These are phyloP conservation scores for Hemibates koningsi DNA, from an alignment of 2,113 vertebrate genomes.

Conservation along the genomic window DNA sequence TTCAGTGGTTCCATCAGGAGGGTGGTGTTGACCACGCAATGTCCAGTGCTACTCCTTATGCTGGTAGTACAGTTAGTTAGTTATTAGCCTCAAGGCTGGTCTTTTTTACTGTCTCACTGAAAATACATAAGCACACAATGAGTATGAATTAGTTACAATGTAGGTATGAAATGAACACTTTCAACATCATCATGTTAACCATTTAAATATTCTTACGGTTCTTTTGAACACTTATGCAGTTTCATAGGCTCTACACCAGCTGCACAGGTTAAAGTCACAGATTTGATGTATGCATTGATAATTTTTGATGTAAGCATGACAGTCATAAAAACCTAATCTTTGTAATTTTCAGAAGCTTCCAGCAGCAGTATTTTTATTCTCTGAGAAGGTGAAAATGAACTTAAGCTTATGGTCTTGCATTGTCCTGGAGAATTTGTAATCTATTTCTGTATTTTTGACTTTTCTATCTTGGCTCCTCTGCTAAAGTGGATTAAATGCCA, in stretches of 20 bases:
- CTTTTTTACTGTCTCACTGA: background rate
- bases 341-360: background rate
- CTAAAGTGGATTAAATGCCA: background rate
- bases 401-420: background rate
- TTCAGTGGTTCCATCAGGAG: background rate
- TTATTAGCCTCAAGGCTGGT: background rate
- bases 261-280: background rate
- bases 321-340: background rate
- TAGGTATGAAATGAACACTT: background rate
- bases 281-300: background rate
- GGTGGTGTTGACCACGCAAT: background rate
- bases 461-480: background rate
- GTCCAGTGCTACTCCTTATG: background rate
- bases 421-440: background rate
- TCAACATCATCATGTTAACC: background rate
- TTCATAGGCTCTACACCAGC: background rate
- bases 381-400: background rate
- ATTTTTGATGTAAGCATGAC: background rate
- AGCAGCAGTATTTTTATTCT: background rate
- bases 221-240: background rate
- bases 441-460: background rate
- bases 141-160: background rate
- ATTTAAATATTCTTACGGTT: background rate
- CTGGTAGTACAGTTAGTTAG: background rate
- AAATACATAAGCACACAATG: background rate